Conservation (phyloP, 2,113 vertebrate genomes). For the Triplophysa dalaica region DNA sequence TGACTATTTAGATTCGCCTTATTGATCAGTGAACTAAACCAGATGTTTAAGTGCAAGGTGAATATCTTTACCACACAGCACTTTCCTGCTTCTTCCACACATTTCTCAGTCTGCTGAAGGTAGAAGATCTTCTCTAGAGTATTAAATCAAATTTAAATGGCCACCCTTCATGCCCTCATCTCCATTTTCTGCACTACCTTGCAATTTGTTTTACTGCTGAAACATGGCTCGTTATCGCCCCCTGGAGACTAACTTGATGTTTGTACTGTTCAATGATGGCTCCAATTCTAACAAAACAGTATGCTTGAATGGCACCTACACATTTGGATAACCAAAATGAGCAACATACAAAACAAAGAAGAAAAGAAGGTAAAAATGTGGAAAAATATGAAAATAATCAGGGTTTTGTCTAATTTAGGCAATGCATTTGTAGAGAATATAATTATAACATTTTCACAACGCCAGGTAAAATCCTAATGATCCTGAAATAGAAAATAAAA, state of each 20-base stretch:
- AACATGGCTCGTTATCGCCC: slow-evolving; percentile 8
- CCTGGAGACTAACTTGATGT: neutral
- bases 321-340: too few relatives aligned
- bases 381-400: too few relatives aligned
- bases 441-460: too few relatives aligned
- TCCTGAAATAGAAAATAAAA: too few relatives aligned
- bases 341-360: too few relatives aligned
- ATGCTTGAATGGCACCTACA: too few relatives aligned
- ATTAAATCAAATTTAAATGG: slow-evolving; percentile 19
- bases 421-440: too few relatives aligned
- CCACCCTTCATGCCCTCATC: neutral
- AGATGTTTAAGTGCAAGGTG: slow-evolving; percentile 5
- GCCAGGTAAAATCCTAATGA: too few relatives aligned
- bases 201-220: neutral
- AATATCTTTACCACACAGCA: neutral
- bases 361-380: too few relatives aligned
- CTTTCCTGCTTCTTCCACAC: neutral
- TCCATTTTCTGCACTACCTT: neutral
- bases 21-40: neutral
- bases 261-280: neutral
- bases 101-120: neutral
- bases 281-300: neutral
- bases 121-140: neutral
- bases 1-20: neutral
- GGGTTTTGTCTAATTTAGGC: too few relatives aligned